A percentile compares a stretch with the other conserved stretches of the same genome.
phyloP scores from a whole-genome alignment of 2,888 invertebrate genomes.

The Sicus ferrugineus region DNA sequence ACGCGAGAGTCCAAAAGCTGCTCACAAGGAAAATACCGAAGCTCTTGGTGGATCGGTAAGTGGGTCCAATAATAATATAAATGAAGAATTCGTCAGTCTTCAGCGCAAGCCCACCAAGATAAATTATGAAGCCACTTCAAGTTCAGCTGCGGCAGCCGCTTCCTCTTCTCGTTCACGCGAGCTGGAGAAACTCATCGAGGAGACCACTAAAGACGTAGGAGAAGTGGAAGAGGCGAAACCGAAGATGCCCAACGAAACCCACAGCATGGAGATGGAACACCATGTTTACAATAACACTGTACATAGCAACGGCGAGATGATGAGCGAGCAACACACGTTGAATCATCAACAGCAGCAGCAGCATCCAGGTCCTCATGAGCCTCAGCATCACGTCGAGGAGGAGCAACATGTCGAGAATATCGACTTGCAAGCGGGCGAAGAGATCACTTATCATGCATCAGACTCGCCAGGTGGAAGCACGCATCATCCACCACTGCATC shows the following conservation, averaged over 20 bases:
- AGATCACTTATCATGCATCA: conserved; percentile 53
- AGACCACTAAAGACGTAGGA: conserved; percentile 64
- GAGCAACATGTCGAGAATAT: conserved; percentile 52
- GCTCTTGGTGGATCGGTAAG: conserved; percentile 38
- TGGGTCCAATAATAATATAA: conserved; percentile 43
- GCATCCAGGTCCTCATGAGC: conserved; percentile 45
- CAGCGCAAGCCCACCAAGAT: conserved; percentile 47
- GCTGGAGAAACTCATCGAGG: conserved; percentile 61
- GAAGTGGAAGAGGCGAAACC: conserved; percentile 60
- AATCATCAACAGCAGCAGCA: conserved; percentile 46
- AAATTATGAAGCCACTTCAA: conserved; percentile 39
- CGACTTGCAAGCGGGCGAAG: conserved; percentile 59
- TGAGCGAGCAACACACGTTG: conserved; percentile 43
- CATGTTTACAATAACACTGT: conserved; percentile 35
- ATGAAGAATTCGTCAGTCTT: conserved; percentile 50
- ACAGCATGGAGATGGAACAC: conserved; percentile 49
- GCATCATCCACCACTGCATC: conserved; percentile 39
- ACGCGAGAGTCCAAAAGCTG: conserved; percentile 45
- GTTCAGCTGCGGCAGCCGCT: conserved; percentile 32
- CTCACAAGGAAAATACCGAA: conserved; percentile 44
- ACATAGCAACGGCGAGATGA: conserved; percentile 45
- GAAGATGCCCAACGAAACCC: conserved; percentile 49
- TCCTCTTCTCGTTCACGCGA: conserved; percentile 56
- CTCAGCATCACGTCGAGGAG: conserved; percentile 43
- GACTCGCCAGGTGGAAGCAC: conserved; percentile 14